A percentile compares a stretch with the other conserved stretches of the same genome.
These are phyloP conservation scores for Chlorops oryzae DNA, from an alignment of 1,140 invertebrate species.

Conservation along the genomic window DNA sequence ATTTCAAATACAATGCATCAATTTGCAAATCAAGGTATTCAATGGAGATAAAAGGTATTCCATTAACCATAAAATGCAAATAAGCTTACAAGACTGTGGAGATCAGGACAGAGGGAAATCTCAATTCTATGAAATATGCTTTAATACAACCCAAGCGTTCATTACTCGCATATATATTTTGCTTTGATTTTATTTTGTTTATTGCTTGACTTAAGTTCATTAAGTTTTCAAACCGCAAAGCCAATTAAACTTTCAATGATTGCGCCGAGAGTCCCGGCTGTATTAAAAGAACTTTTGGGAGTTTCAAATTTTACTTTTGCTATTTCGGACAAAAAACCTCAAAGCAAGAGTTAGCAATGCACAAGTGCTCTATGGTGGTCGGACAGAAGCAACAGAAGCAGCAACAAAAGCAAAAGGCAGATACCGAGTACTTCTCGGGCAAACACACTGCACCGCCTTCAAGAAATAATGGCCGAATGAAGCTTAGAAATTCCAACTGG, in stretches of 20 bases:
- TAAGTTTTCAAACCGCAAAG: constrained; percentile 33
- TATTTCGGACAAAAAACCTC: neutral
- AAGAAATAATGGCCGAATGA: no score
- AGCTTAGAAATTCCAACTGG: no score
- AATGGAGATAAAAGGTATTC: constrained; percentile 2
- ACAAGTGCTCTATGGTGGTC: neutral
- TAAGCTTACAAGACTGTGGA: constrained; percentile 6
- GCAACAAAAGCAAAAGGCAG: no score
- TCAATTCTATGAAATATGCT: no score
- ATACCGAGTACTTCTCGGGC: no score
- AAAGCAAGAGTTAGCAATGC: no score
- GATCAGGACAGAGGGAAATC: constrained; percentile 19
- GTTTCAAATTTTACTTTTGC: constrained; percentile 1
- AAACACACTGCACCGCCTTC: no score
- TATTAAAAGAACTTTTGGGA: neutral
- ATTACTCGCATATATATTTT: no score
- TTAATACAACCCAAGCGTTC: no score
- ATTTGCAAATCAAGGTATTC: constrained; percentile 10
- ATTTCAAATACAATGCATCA: neutral
- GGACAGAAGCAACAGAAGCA: no score
- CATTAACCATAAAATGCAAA: constrained; percentile 4
- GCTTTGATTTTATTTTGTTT: no score
- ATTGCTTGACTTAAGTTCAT: constrained; percentile 1
- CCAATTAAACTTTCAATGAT: constrained; percentile 45
- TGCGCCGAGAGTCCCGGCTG: constrained; percentile 9